phyloP scores from a whole-genome alignment of 2,797 vertebrate genomes.

The Sebastes itinus region DNA sequence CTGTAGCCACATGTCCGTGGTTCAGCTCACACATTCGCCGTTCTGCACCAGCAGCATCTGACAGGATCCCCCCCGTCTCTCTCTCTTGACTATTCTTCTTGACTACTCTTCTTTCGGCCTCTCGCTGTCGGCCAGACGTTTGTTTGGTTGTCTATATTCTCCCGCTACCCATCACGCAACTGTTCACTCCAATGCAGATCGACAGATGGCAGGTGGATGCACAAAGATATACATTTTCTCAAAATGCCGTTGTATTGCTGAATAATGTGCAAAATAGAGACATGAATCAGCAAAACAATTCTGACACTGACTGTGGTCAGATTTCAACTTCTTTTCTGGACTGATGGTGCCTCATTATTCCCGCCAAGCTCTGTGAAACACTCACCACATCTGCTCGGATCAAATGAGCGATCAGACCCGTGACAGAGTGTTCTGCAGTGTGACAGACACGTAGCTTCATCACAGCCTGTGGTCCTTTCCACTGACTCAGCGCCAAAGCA shows the following conservation, averaged over 20 bases:
- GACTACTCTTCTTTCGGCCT: conserved; percentile 10
- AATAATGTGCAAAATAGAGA: background rate
- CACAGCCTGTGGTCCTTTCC: conserved; percentile 46
- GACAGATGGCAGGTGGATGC: conserved; percentile 55
- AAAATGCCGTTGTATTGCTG: background rate
- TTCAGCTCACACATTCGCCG: conserved; percentile 41
- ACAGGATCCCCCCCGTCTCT: conserved; percentile 47
- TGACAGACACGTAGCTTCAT: conserved; percentile 56
- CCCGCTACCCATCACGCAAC: conserved; percentile 23
- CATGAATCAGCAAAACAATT: background rate
- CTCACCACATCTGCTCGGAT: conserved; percentile 48
- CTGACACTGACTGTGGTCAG: background rate
- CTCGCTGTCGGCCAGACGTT: conserved; percentile 22
- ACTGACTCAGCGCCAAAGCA: conserved; percentile 40
- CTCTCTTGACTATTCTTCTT: conserved; percentile 1
- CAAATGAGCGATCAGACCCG: conserved; percentile 44
- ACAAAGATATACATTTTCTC: background rate
- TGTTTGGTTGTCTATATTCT: conserved; percentile 40
- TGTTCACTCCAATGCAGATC: conserved; percentile 21
- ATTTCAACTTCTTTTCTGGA: conserved; percentile 19
- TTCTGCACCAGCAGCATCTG: conserved; percentile 68
- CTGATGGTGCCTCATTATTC: conserved; percentile 31
- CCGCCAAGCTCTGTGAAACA: background rate
- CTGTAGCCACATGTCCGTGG: conserved; percentile 50
- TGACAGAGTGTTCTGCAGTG: conserved; percentile 34